phyloP scores from a whole-genome alignment of 2,797 vertebrate species.

The Crypturellus tataupa region DNA sequence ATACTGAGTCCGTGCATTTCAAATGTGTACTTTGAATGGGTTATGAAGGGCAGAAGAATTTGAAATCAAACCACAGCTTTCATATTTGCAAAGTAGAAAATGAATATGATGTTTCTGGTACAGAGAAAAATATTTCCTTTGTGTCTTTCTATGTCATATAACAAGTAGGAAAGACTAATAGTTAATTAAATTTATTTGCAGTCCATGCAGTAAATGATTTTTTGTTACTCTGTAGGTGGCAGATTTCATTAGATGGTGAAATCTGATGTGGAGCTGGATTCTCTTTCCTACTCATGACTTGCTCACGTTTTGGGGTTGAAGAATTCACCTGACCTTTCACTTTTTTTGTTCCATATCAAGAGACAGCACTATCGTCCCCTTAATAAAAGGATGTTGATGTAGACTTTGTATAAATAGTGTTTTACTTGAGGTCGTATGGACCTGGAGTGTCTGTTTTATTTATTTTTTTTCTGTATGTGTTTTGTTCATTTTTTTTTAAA shows the following conservation, averaged over 20 bases:
- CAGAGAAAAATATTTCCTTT: background rate
- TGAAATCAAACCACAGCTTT: background rate
- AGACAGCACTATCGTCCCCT: background rate
- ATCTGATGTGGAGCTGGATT: background rate
- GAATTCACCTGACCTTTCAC: background rate
- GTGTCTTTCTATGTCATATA: background rate
- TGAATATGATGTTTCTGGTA: background rate
- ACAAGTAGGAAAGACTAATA: background rate
- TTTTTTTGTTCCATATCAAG: background rate
- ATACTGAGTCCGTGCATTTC: constrained; percentile 12
- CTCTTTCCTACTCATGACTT: background rate
- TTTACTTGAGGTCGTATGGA: background rate
- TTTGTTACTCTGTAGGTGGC: background rate
- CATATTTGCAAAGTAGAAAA: background rate
- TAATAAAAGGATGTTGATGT: background rate
- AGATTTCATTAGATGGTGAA: constrained; percentile 15
- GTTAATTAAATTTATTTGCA: background rate
- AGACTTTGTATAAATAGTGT: background rate
- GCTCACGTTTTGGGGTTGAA: background rate
- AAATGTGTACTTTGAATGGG: background rate
- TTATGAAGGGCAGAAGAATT: constrained; percentile 2
- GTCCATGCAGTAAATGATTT: background rate
- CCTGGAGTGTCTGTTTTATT: background rate
- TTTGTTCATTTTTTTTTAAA: no score
- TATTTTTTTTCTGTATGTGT: no score